Evolutionary conservation across 2,797 vertebrate species (phyloP).

Genomic region (Bovichtus variegatus): DNA sequence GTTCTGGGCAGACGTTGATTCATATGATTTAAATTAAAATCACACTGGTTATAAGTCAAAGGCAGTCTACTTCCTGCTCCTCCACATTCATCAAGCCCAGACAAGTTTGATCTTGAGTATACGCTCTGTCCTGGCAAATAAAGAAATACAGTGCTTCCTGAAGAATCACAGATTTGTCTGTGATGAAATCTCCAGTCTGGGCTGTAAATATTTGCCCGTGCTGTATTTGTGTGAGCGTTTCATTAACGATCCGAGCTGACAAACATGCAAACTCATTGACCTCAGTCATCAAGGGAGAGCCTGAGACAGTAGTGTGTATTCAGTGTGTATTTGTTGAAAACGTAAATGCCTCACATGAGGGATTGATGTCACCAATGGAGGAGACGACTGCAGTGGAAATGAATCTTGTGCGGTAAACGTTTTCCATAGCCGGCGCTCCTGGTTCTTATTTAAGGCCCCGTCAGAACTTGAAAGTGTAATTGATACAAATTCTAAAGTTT

Average conservation of each 20-base stretch:
- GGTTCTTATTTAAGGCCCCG: slow-evolving; percentile 80
- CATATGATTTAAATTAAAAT: slow-evolving; percentile 89
- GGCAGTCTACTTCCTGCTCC: slow-evolving; percentile 78
- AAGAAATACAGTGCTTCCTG: slow-evolving; percentile 69
- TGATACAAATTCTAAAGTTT: slow-evolving; percentile 86
- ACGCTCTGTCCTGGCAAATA: slow-evolving; percentile 69
- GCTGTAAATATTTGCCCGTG: slow-evolving; percentile 86
- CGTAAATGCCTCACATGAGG: slow-evolving; percentile 79
- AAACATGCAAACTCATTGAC: slow-evolving; percentile 81
- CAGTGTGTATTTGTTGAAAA: slow-evolving; percentile 76
- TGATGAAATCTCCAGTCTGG: slow-evolving; percentile 80
- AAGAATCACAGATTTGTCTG: slow-evolving; percentile 73
- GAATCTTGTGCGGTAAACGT: slow-evolving; percentile 72
- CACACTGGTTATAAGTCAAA: slow-evolving; percentile 83
- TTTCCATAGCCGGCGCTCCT: slow-evolving; percentile 62
- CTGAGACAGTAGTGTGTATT: slow-evolving; percentile 73
- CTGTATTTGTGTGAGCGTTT: slow-evolving; percentile 84
- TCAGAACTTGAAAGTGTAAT: slow-evolving; percentile 84
- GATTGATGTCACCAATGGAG: slow-evolving; percentile 76
- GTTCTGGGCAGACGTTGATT: slow-evolving; percentile 80
- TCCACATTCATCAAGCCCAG: slow-evolving; percentile 70
- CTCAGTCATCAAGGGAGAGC: slow-evolving; percentile 70
- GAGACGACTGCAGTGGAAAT: slow-evolving; percentile 77
- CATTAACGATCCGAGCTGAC: slow-evolving; percentile 84
- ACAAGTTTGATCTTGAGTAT: slow-evolving; percentile 74